Conservation (phyloP, 2,888 invertebrate species). For the Pristionchus japonicus region DNA sequence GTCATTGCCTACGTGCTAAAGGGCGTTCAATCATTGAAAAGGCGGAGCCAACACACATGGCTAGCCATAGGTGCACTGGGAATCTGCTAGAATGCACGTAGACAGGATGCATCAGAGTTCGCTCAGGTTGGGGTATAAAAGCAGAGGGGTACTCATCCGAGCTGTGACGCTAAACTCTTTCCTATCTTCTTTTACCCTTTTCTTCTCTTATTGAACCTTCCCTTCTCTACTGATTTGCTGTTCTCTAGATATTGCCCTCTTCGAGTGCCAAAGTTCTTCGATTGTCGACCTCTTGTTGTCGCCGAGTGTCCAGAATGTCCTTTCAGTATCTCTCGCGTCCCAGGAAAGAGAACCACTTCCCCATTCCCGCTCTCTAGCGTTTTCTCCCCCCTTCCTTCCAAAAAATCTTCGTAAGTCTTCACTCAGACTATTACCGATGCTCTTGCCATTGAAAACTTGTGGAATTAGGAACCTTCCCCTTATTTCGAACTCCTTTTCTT, state of each 20-base stretch:
- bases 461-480: no score
- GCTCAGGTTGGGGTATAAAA: background rate
- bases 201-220: background rate
- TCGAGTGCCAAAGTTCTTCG: background rate
- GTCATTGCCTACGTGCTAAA: slow-evolving; percentile 10
- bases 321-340: background rate
- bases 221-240: background rate
- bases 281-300: background rate
- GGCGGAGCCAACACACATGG: background rate
- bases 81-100: background rate
- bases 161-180: background rate
- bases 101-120: background rate
- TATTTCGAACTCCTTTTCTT: no score
- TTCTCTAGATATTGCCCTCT: background rate
- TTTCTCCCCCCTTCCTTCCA: background rate
- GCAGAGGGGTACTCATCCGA: background rate
- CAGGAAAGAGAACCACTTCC: background rate
- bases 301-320: background rate
- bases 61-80: background rate
- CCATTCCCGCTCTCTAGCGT: background rate
- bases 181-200: background rate
- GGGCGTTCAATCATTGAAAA: background rate
- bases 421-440: no score
- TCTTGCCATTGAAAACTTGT: no score
- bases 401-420: no score